These are phyloP conservation scores for Poeciliopsis retropinna DNA, from an alignment of 2,113 vertebrate genomes.

Conservation along the genomic window DNA sequence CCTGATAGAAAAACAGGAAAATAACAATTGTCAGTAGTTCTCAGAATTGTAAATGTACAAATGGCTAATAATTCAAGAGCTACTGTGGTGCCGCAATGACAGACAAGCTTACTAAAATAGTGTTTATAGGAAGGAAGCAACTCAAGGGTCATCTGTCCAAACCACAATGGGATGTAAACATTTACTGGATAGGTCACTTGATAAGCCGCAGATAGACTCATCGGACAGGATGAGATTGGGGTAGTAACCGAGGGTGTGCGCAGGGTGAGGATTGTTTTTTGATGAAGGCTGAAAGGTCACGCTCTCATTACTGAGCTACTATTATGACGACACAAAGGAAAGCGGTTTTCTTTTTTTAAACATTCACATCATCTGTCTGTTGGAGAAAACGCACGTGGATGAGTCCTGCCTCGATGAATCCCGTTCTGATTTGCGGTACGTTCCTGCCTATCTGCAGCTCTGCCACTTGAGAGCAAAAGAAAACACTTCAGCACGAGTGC, in stretches of 20 bases:
- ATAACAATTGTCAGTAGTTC: constrained; percentile 53
- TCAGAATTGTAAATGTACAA: constrained; percentile 22
- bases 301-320: constrained; percentile 32
- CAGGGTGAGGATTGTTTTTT: constrained; percentile 7
- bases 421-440: constrained; percentile 42
- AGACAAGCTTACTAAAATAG: constrained; percentile 27
- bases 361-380: constrained; percentile 44
- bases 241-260: neutral
- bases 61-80: neutral
- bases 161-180: constrained; percentile 37
- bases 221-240: constrained; percentile 22
- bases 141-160: constrained; percentile 47
- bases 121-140: constrained; percentile 32
- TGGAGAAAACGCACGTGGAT: constrained; percentile 35
- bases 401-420: constrained; percentile 37
- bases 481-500: neutral
- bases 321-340: constrained; percentile 47
- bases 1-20: constrained; percentile 78
- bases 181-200: constrained; percentile 37
- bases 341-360: constrained; percentile 42
- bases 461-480: constrained; percentile 16
- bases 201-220: constrained; percentile 36
- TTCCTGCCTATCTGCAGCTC: constrained; percentile 40
- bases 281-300: constrained; percentile 30
- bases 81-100: constrained; percentile 35